phyloP scores from a whole-genome alignment of 2,888 invertebrate genomes.

The Tenthredo notha region DNA sequence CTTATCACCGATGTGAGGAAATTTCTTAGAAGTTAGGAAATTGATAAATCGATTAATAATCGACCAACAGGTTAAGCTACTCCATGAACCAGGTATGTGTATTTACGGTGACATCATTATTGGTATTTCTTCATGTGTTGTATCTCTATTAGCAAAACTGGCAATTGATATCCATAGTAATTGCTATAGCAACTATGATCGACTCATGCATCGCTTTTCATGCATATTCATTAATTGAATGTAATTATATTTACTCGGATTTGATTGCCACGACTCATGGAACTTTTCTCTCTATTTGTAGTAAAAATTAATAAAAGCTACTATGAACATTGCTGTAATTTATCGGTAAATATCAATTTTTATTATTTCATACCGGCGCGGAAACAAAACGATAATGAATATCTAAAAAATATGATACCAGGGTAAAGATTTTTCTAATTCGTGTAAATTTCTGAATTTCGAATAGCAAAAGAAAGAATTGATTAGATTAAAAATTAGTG shows the following conservation, averaged over 20 bases:
- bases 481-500: constrained; percentile 11
- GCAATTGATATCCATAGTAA: neutral
- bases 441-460: neutral
- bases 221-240: neutral
- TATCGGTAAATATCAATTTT: neutral
- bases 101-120: neutral
- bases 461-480: neutral
- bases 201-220: constrained; percentile 1
- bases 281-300: neutral
- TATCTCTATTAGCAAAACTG: neutral
- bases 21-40: neutral
- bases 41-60: neutral
- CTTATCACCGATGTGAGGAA: neutral
- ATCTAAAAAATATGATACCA: neutral
- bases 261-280: constrained; percentile 8
- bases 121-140: constrained; percentile 5
- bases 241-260: neutral
- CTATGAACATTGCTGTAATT: neutral
- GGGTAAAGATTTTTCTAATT: neutral
- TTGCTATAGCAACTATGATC: constrained; percentile 4
- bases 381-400: neutral
- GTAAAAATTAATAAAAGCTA: neutral
- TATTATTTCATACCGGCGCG: neutral
- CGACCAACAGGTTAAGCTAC: neutral
- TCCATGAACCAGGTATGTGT: neutral